phyloP scores from a whole-genome alignment of 2,113 vertebrate species.

The Baryphthengus martii region DNA sequence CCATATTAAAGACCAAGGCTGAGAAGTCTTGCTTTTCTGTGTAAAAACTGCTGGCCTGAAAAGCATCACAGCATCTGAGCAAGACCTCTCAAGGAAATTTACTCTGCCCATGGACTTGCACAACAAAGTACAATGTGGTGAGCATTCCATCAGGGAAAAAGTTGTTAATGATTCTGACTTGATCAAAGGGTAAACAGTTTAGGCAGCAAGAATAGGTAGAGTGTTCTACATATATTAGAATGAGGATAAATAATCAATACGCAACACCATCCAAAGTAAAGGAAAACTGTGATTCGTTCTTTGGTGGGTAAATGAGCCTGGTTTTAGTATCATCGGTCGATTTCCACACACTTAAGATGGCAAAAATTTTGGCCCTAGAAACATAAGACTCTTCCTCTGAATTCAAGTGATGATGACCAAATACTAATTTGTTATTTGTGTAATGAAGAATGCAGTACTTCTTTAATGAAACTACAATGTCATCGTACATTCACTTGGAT shows the following conservation, averaged over 20 bases:
- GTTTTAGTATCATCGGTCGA: neutral
- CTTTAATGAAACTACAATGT: neutral
- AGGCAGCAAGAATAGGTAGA: neutral
- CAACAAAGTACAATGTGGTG: neutral
- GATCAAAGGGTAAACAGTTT: neutral
- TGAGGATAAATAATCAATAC: neutral
- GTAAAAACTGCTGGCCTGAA: neutral
- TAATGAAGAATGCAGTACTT: neutral
- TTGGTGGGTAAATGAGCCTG: neutral
- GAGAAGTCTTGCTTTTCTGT: neutral
- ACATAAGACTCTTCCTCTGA: neutral
- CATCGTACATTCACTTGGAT: neutral
- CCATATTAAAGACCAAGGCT: neutral
- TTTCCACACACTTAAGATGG: neutral
- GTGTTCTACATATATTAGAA: neutral
- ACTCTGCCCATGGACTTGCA: neutral
- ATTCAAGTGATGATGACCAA: neutral
- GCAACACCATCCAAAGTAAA: neutral
- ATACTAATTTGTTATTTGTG: neutral
- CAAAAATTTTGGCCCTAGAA: neutral
- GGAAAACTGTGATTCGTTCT: neutral
- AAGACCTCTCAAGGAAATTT: neutral
- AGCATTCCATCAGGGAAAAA: neutral
- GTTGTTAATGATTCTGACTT: too few species aligned
- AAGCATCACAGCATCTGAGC: neutral